Percentiles rank a stretch among this genome's conserved stretches.
These are phyloP conservation scores for Acanthosepion lycidas DNA, from an alignment of 2,888 invertebrate species.

Conservation along the genomic window DNA sequence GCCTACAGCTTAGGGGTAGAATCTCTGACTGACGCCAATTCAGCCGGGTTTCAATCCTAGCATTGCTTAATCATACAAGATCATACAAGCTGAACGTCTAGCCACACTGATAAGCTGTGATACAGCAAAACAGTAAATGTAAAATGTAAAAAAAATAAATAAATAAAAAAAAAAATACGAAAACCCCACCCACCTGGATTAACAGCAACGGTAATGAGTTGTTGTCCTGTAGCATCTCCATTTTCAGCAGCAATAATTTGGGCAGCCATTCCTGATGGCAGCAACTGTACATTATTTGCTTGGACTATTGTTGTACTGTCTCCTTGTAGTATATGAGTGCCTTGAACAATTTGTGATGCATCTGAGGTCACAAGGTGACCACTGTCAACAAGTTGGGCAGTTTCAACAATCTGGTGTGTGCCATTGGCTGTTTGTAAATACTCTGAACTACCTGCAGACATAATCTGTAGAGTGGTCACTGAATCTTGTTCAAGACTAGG, in stretches of 20 bases:
- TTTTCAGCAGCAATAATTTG: constrained; percentile 24
- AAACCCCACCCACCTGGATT: background rate
- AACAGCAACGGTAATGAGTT: constrained; percentile 35
- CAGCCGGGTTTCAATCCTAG: too few species aligned
- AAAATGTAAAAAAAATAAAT: too few species aligned
- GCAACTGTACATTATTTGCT: constrained; percentile 23
- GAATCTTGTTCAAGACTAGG: background rate
- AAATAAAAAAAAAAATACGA: too few species aligned
- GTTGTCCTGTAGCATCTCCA: background rate
- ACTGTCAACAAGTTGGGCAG: constrained; percentile 1
- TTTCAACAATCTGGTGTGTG: constrained; percentile 11
- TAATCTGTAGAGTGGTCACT: constrained; percentile 38
- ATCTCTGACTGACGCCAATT: too few species aligned
- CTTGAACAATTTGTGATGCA: background rate
- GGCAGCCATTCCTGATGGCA: constrained; percentile 35
- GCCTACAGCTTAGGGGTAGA: too few species aligned
- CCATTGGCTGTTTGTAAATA: constrained; percentile 41
- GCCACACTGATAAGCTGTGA: too few species aligned
- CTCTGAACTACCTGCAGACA: background rate
- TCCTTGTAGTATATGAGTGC: constrained; percentile 42
- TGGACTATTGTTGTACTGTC: constrained; percentile 13
- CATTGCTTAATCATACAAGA: too few species aligned
- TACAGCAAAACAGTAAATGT: too few species aligned
- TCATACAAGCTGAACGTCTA: too few species aligned
- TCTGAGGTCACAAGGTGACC: background rate